phyloP scores from a whole-genome alignment of 1,140 invertebrate species.

The Drosophila sp. region DNA sequence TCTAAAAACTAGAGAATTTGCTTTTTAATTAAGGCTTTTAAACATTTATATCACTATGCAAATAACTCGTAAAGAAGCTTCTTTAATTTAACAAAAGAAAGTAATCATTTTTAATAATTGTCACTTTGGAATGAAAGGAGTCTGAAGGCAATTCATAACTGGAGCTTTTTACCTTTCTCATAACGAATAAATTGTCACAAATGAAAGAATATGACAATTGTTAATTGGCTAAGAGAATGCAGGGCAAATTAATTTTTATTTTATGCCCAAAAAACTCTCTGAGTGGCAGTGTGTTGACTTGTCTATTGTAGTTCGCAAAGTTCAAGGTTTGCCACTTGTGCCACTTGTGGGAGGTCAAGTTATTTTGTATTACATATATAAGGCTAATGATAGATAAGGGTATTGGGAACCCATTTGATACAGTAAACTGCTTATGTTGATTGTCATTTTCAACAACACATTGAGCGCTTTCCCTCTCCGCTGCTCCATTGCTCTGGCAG shows the following conservation, averaged over 20 bases:
- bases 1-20: too few species aligned
- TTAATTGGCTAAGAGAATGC: neutral
- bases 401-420: slow-evolving; percentile 1
- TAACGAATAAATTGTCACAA: neutral
- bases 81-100: too few species aligned
- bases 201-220: neutral
- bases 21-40: too few species aligned
- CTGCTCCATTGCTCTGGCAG: neutral
- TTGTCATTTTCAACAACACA: neutral
- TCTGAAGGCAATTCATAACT: too few species aligned
- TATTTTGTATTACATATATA: slow-evolving; percentile 3
- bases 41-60: too few species aligned
- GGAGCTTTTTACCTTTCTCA: too few species aligned
- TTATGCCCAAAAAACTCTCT: neutral
- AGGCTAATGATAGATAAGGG: slow-evolving; percentile 23
- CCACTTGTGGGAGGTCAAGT: neutral
- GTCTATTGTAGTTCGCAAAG: slow-evolving; percentile 6
- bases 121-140: too few species aligned
- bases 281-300: neutral
- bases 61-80: too few species aligned
- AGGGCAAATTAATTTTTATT: neutral
- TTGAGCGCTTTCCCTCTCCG: neutral
- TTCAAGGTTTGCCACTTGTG: neutral
- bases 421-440: neutral
- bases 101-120: too few species aligned